These are phyloP conservation scores for Sebastes fasciatus DNA, from an alignment of 2,113 vertebrate genomes.

Conservation along the genomic window DNA sequence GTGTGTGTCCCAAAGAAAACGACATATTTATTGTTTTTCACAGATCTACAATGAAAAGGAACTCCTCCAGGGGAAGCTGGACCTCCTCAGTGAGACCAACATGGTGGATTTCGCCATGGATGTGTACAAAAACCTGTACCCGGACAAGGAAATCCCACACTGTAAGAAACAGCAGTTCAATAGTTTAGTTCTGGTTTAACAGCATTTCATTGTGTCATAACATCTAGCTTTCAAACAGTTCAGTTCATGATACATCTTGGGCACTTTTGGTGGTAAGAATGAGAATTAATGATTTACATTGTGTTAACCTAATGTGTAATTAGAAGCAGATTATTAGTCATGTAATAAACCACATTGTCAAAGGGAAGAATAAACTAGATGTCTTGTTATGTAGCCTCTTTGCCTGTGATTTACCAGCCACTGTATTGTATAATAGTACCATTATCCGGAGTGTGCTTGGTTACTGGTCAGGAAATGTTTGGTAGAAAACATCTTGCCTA, in stretches of 20 bases:
- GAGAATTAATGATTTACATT: neutral
- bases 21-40: neutral
- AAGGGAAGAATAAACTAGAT: neutral
- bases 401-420: neutral
- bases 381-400: neutral
- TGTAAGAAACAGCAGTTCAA: conserved; percentile 82
- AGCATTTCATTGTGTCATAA: neutral
- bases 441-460: neutral
- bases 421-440: neutral
- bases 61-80: conserved; percentile 94
- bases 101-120: conserved; percentile 99
- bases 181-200: neutral
- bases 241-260: neutral
- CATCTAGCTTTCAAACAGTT: neutral
- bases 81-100: conserved; percentile 98
- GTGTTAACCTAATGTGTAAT: no score
- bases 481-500: neutral
- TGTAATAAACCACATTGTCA: neutral
- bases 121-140: conserved; percentile 95
- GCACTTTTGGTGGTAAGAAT: neutral
- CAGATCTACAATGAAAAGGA: conserved; percentile 99
- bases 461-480: neutral
- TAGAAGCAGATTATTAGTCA: neutral
- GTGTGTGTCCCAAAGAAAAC: neutral
- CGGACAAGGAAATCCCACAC: conserved; percentile 93